phyloP scores from a whole-genome alignment of 2,888 invertebrate species.

The Brenthis hecate region DNA sequence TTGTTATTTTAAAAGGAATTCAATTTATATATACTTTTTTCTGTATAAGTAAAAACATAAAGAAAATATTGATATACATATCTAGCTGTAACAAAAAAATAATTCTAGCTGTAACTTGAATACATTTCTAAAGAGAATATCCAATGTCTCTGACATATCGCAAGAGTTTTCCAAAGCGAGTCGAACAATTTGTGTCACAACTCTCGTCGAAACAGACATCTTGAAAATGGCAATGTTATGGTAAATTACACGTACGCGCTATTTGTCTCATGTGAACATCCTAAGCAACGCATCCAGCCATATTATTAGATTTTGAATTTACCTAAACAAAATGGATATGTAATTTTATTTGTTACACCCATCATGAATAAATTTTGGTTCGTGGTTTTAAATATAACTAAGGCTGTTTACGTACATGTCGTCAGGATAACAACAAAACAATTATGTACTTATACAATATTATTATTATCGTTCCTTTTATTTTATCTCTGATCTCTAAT shows the following conservation, averaged over 20 bases:
- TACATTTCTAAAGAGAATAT: background rate
- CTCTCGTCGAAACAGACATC: conserved; percentile 55
- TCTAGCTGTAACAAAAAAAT: no score
- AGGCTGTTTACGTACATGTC: no score
- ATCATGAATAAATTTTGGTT: background rate
- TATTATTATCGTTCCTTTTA: no score
- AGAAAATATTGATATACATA: background rate
- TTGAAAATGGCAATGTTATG: conserved; percentile 59
- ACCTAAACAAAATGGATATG: conserved; percentile 5
- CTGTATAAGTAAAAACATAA: background rate
- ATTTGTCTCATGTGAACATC: conserved; percentile 60
- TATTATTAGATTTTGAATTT: conserved; percentile 19
- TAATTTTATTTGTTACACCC: background rate
- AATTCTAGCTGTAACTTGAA: background rate
- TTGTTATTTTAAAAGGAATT: conserved; percentile 1
- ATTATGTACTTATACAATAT: no score
- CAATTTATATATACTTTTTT: background rate
- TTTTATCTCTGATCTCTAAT: no score
- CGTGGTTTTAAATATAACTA: no score
- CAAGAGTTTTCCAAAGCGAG: conserved; percentile 30
- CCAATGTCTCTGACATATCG: conserved; percentile 1
- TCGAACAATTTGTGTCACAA: conserved; percentile 66
- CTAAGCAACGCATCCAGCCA: conserved; percentile 48
- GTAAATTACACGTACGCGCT: conserved; percentile 63
- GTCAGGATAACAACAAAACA: no score